Evolutionary conservation across 2,797 vertebrate species (phyloP), one percentile per base, ranked within the genome.

Genomic region (Halcyon chelicuti): DNA sequence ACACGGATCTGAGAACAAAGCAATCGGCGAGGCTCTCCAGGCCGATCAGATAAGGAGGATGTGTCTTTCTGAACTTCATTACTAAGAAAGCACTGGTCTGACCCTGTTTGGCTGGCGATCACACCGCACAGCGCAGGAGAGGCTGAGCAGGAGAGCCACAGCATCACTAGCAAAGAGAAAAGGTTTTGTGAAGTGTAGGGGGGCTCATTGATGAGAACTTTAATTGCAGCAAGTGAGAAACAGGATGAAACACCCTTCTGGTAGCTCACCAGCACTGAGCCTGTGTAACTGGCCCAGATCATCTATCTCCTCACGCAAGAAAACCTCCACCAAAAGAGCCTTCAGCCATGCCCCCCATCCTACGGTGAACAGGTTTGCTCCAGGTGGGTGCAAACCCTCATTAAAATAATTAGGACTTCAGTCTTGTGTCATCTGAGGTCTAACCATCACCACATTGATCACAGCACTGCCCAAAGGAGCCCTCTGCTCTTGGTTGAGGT

Each of bases 111-210:
- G 25, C 62, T 90, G 78, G 60, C 1, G 12, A 57, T 51, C 1
- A 1, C 70, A 35, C 65, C 6, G 0, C 28, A 35, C 21, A 19
- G 26, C 0, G 0, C 5, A 0, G 65, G 61, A 86, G 10, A 0
- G 1, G 46, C 51, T 33, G 29, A 74, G 40, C 31, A 12, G 44
- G 37, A 73, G 60, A 35, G 31, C 25, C 75, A 26, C 22, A 31
- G 44, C 49, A 47, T 39, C 12, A 1, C 55, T 14, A 78, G 37
- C 35, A 25, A 66, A 17, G 76, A 71, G 52, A 42, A 61, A 80
- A 74, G 19, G 17, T 51, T 60, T 91, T 33, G 42, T 35, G 22
- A 78, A 31, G 35, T 4, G 15, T 14, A 47, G 13, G 2, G 25
- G 37, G 22, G 16, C 5, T 47, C 25, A 35, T 0, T 33, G 55